These are phyloP conservation scores for Paramuricea clavata DNA, from an alignment of 92 coral and sea anemone species.

Conservation along the genomic window DNA sequence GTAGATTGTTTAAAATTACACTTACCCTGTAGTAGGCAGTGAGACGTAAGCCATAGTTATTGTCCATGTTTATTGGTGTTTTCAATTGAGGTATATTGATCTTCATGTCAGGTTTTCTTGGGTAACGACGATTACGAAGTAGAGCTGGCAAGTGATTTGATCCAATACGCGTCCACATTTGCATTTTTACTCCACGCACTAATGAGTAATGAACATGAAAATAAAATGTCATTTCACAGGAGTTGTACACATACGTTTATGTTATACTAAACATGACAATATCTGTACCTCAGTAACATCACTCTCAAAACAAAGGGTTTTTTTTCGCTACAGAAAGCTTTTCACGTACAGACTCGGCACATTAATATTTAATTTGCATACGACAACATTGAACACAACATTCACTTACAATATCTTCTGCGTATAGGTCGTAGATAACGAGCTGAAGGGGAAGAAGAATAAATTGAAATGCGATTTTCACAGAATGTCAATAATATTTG, in stretches of 20 bases:
- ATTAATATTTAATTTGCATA: not conserved
- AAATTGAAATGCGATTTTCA: no score
- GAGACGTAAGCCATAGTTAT: not conserved
- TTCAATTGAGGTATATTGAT: not conserved
- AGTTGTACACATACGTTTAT: no score
- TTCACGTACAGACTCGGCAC: no score
- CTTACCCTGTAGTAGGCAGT: slow-evolving; percentile 7
- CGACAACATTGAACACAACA: no score
- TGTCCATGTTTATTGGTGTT: not conserved
- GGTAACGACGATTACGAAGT: not conserved
- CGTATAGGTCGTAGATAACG: not conserved
- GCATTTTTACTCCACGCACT: slow-evolving; percentile 2
- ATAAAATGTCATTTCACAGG: no score
- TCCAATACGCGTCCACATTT: not conserved
- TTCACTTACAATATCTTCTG: not conserved
- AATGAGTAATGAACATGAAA: not conserved
- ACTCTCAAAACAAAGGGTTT: no score
- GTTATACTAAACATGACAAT: no score
- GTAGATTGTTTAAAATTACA: not conserved
- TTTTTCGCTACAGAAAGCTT: no score
- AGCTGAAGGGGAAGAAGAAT: not conserved
- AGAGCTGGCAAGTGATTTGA: not conserved
- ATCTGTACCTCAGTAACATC: no score
- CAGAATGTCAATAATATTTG: no score
- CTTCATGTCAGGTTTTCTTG: not conserved